A percentile compares a stretch with the other conserved stretches of the same genome.
Evolutionary conservation across 2,113 vertebrate species (phyloP).

Genomic region (Cettia cetti): DNA sequence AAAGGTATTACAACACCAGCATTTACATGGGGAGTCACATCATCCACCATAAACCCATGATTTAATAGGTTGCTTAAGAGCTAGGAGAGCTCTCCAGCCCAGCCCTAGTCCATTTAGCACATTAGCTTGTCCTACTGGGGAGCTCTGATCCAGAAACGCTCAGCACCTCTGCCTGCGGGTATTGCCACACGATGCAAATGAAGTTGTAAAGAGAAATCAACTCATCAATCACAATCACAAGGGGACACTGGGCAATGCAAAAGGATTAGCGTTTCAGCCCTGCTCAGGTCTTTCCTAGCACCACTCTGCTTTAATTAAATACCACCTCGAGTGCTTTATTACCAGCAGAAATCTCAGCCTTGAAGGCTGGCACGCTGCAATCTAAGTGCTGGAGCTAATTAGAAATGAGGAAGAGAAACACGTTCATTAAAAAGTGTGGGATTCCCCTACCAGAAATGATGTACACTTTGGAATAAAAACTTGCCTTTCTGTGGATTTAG

Average conservation of each 20-base stretch:
- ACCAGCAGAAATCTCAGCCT: slow-evolving; percentile 14
- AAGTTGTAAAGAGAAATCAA: slow-evolving; percentile 76
- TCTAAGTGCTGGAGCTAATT: slow-evolving; percentile 62
- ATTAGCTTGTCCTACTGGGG: slow-evolving; percentile 26
- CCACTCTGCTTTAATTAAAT: slow-evolving; percentile 77
- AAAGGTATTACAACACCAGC: not conserved
- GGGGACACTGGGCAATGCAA: slow-evolving; percentile 66
- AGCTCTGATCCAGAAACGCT: slow-evolving; percentile 53
- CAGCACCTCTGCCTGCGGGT: slow-evolving; percentile 54
- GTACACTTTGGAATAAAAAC: slow-evolving; percentile 47
- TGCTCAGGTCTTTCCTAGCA: slow-evolving; percentile 63
- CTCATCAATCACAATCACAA: slow-evolving; percentile 79
- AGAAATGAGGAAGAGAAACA: slow-evolving; percentile 57
- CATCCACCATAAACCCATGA: not conserved
- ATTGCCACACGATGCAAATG: slow-evolving; percentile 69
- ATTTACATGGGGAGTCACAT: not conserved
- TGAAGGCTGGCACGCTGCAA: slow-evolving; percentile 29
- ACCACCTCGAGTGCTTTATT: slow-evolving; percentile 71
- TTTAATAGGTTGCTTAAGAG: slow-evolving; percentile 38
- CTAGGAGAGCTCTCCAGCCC: not conserved
- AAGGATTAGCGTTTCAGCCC: slow-evolving; percentile 71
- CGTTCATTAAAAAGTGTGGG: slow-evolving; percentile 53
- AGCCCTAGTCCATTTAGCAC: slow-evolving; percentile 21
- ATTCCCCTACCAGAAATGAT: slow-evolving; percentile 57
- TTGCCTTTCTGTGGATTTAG: slow-evolving; percentile 51